Conservation (phyloP, 2,888 invertebrate species). For the Phengaris alcon region DNA sequence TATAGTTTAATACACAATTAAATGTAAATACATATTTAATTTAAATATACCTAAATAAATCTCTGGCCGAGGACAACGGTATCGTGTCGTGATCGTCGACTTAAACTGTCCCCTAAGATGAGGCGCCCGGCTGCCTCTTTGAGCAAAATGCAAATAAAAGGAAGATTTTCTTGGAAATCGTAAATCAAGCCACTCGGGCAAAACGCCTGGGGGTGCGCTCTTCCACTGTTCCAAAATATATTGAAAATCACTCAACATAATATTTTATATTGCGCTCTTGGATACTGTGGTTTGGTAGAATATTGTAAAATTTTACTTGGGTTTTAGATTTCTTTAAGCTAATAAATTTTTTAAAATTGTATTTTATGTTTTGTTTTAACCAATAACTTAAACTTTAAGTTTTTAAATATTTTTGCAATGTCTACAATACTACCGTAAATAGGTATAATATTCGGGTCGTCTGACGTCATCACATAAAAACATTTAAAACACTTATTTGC, state of each 20-base stretch:
- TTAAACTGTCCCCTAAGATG: slow-evolving; percentile 36
- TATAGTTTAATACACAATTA: too few species aligned
- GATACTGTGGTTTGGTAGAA: background rate
- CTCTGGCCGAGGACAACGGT: background rate
- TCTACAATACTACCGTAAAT: too few species aligned
- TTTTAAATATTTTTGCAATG: too few species aligned
- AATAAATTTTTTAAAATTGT: too few species aligned
- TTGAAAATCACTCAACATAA: slow-evolving; percentile 12
- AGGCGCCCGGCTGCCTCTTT: slow-evolving; percentile 43
- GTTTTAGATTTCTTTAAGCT: too few species aligned
- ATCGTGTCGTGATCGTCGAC: slow-evolving; percentile 34
- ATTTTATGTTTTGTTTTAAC: too few species aligned
- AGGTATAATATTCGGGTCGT: too few species aligned
- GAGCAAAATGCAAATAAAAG: slow-evolving; percentile 49
- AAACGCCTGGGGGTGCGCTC: slow-evolving; percentile 40
- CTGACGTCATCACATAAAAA: too few species aligned
- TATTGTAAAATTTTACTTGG: background rate
- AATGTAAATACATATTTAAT: too few species aligned
- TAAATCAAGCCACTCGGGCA: slow-evolving; percentile 50
- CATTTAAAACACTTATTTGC: background rate
- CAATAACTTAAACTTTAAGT: too few species aligned
- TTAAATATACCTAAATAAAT: too few species aligned
- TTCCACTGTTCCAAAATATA: slow-evolving; percentile 44
- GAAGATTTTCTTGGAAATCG: slow-evolving; percentile 46
- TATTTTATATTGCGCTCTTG: background rate